phyloP scores from a whole-genome alignment of 1,140 invertebrate species.

The Hyles euphorbiae region DNA sequence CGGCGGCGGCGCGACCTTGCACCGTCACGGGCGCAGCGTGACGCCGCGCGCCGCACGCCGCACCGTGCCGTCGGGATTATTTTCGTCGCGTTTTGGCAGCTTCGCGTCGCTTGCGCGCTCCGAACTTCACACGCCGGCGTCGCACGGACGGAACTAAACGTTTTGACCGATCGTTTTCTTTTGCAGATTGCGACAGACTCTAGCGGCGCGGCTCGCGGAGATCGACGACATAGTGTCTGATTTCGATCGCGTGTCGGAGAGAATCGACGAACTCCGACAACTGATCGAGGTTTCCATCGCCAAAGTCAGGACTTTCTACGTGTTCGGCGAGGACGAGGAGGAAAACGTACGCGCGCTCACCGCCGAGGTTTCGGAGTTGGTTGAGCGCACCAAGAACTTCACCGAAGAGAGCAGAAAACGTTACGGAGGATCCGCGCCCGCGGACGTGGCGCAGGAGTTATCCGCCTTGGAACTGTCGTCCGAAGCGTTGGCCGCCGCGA shows the following conservation, averaged over 20 bases:
- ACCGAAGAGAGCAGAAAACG: constrained; percentile 79
- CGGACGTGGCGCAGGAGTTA: constrained; percentile 85
- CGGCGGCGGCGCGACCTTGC: constrained; percentile 58
- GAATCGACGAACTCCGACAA: constrained; percentile 79
- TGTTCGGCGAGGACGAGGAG: constrained; percentile 82
- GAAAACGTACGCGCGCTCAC: constrained; percentile 74
- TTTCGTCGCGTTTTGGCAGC: constrained; percentile 70
- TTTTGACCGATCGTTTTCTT: constrained; percentile 40
- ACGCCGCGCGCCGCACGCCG: constrained; percentile 31
- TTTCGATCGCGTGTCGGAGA: constrained; percentile 75
- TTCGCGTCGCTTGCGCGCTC: constrained; percentile 33
- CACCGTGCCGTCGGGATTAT: constrained; percentile 60
- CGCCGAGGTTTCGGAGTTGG: constrained; percentile 75
- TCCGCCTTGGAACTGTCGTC: constrained; percentile 86
- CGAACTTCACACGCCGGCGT: constrained; percentile 29
- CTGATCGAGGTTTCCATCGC: constrained; percentile 79
- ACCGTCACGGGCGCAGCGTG: constrained; percentile 49
- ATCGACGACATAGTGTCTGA: constrained; percentile 68
- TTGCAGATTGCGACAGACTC: constrained; percentile 71
- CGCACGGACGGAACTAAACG: constrained; percentile 29
- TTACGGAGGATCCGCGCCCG: constrained; percentile 83
- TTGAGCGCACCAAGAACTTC: constrained; percentile 78
- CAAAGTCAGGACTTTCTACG: constrained; percentile 81
- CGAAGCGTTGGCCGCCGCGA: constrained; percentile 84
- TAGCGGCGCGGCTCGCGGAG: constrained; percentile 70